Base-by-base conservation (phyloP, 2,888 invertebrate genomes). In the Heteromurus nitidus region DNA sequence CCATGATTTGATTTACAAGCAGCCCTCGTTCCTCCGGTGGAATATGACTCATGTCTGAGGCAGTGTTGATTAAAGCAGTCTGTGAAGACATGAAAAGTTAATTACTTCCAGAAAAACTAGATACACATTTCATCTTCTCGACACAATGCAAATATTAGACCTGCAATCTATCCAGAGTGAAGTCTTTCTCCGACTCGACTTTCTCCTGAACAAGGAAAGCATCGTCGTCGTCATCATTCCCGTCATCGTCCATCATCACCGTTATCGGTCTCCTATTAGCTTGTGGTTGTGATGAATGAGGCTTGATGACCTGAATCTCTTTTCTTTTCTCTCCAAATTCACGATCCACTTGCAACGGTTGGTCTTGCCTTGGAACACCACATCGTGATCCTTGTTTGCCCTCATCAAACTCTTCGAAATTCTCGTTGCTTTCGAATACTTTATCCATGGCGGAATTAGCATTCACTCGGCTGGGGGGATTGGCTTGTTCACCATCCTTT, bases 1-100 rank as follows among this genome's bases (percentile, higher is more conserved):
- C 95, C 82, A 98, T 90, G 88, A 98, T 97, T 90, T 97, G 96
- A 88, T 96, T 95, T 0, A 98, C 98, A 69, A 98, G 91, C 88
- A 95, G 95, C 0, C 96, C 96, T 87, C 93, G 92, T 68, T 90
- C 82, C 18, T 84, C 84, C 3, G 62, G 53, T 28, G 85, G 70
- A 26, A 74, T 60, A 36, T 55, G 47, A 11, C 28, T 24, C 62
- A 65, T 55, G 22, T 68, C 73, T n/a, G 36, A 24, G 2, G 31
- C 55, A 11, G 28, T 5, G n/a, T 36, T 68, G 22, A 31, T 36
- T 47, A 75, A 24, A 30, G 62, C 50, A n/a, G n/a, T 42, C 47
- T 60, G 16, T 31, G 22, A n/a, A n/a, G n/a, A n/a, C n/a, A n/a
- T n/a, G n/a, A n/a, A n/a, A n/a, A n/a, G n/a, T n/a, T n/a, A n/a